Base-by-base conservation (phyloP, 92 coral and sea anemone genomes). In the Galaxea fascicularis region DNA sequence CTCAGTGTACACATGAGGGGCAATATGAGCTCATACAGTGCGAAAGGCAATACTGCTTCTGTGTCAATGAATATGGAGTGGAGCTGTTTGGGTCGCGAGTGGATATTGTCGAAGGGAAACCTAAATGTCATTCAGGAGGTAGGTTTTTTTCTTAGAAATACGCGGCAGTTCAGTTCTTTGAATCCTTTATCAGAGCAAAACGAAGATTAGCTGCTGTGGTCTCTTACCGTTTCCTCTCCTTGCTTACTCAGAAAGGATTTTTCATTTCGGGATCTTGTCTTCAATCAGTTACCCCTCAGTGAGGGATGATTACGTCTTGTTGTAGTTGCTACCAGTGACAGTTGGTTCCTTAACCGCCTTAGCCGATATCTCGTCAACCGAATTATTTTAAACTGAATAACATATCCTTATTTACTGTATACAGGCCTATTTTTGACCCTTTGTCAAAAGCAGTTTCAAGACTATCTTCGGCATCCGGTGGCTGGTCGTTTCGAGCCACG, bases 1-100 rank as follows among this genome's bases (percentile, higher is more conserved):
- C 98, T 46, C 95, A 86, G 70, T 96, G 98, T 56, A 85, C 91
- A 21, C 60, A 62, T 27, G 92, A 94, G 21, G 98, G 98, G 9
- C 72, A 72, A 24, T 96, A 86, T 84, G 94, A 90, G 24, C 92
- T 91, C 13, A 53, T 88, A 10, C 98, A 96, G 82, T 96, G 98
- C 73, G 84, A 87, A n/a, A 84, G 76, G 31, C 74, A 72, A 25
- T 35, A 80, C 71, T 96, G 98, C 76, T 94, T 81, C 88, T 96
- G 98, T 64, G 96, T 86, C 18, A 90, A 87, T 65, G 76, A 82
- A 51, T 46, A 74, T 70, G 98, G 98, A 8, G 88, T 87, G 20
- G 98, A 92, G 60, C 58, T 91, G n/a, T 75, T 71, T 11, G 87
- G 86, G 8, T 73, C 92, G 30, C 88, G 98, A 35, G 83, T 82